Base-by-base conservation (phyloP, 2,797 vertebrate genomes). In the Bovichtus variegatus region DNA sequence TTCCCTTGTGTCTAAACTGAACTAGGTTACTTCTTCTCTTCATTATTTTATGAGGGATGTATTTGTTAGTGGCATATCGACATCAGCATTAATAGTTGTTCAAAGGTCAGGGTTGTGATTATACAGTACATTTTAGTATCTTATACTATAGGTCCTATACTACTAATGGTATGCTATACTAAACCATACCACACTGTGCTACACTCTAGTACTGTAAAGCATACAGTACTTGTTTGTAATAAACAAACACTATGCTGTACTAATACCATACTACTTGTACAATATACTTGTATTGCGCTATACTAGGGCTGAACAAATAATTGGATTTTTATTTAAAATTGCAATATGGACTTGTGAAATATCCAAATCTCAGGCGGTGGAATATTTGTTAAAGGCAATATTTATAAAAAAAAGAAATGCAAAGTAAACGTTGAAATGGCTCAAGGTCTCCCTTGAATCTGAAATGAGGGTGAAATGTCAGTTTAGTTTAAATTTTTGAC, bases 1-100 rank as follows among this genome's bases (percentile, higher is more conserved):
- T 93, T 93, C 92, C 89, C 46, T 34, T 75, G 54, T 78, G 34
- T 62, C 57, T 68, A 19, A 78, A 74, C 60, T 67, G 78, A 78
- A 78, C 58, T 16, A 36, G 8, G 57, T 63, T n/a, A 51, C 63
- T 86, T 62, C 82, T 91, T 71, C 77, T 78, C 34, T 51, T 84
- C 83, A 74, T 18, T 3, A 16, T 19, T 68, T 31, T 9, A 34
- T 46, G 12, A 34, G 12, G 16, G 53, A 40, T 15, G 10, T 12
- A 15, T 43, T 11, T 71, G 19, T 62, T 19, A 2, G 36, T 63
- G 34, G 10, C 16, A 57, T 65, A 4, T 47, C n/a, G 36, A 59
- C 9, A 2, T 57, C 9, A 59, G 23, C 34, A 31, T 49, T 15
- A 55, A 29, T 27, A 16, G 21, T 29, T 25, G 41, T 46, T 34